These are phyloP conservation scores for Orthonychiurus folsomi DNA, from an alignment of 2,888 invertebrate genomes.

Conservation along the genomic window DNA sequence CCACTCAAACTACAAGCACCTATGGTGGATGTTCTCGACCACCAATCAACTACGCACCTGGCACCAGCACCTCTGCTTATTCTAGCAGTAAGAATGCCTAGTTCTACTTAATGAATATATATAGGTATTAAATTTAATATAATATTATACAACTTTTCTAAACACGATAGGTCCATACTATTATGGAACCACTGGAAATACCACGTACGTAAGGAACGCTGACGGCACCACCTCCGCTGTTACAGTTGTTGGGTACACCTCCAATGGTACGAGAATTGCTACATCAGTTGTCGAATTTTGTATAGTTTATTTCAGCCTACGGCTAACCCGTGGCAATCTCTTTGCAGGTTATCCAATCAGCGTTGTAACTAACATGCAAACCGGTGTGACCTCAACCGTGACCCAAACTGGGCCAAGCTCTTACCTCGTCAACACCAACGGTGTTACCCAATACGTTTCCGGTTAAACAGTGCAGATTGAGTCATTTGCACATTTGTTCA, in stretches of 20 bases:
- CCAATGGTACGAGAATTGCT: no score
- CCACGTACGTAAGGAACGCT: slow-evolving; percentile 13
- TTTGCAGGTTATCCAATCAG: slow-evolving; percentile 13
- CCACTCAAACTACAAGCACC: not conserved
- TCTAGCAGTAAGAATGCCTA: slow-evolving; percentile 14
- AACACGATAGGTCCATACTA: slow-evolving; percentile 11
- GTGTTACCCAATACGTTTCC: slow-evolving; percentile 8
- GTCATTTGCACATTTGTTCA: no score
- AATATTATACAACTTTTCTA: no score
- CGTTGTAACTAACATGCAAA: slow-evolving; percentile 6
- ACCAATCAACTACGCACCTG: slow-evolving; percentile 7
- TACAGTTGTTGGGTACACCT: slow-evolving; percentile 14
- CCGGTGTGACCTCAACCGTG: slow-evolving; percentile 11
- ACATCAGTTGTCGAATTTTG: no score
- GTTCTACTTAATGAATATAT: no score
- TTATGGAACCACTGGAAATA: slow-evolving; percentile 7
- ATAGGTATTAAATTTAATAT: no score
- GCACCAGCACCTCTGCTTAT: slow-evolving; percentile 10
- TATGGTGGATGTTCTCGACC: slow-evolving; percentile 9
- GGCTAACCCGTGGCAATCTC: no score
- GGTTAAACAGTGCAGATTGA: no score
- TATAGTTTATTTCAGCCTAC: no score
- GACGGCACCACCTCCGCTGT: slow-evolving; percentile 13
- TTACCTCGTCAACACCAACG: slow-evolving; percentile 11
- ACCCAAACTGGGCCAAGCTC: slow-evolving; percentile 14